Percentiles rank a stretch among this genome's conserved stretches.
Conservation (phyloP, 2,888 invertebrate genomes). For the Caenorhabditis auriculariae region DNA sequence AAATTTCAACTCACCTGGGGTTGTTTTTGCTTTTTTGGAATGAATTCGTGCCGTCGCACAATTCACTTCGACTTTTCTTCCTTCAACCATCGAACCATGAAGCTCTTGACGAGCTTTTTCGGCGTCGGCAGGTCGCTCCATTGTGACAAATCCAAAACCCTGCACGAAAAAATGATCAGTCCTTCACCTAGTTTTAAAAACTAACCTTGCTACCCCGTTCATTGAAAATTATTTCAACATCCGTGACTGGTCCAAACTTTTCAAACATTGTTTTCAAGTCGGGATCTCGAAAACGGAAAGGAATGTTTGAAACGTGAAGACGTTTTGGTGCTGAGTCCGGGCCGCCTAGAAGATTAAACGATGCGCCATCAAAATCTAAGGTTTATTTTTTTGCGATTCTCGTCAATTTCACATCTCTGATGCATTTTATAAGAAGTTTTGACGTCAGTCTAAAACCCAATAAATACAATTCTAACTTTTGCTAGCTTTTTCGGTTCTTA, state of each 20-base stretch:
- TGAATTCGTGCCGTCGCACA: slow-evolving; percentile 99
- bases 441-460: too few relatives aligned
- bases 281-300: slow-evolving; percentile 97
- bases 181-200: background rate
- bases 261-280: slow-evolving; percentile 79
- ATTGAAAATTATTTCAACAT: slow-evolving; percentile 99
- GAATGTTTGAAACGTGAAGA: slow-evolving; percentile 98
- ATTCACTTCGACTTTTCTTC: slow-evolving; percentile 98
- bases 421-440: too few relatives aligned
- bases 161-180: slow-evolving; percentile 71
- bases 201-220: slow-evolving; percentile 76
- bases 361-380: background rate
- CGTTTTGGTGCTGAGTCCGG: slow-evolving; percentile 70
- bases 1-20: slow-evolving; percentile 26
- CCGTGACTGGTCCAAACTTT: slow-evolving; percentile 98
- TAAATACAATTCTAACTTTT: too few relatives aligned
- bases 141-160: slow-evolving; percentile 99
- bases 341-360: slow-evolving; percentile 32
- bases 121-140: slow-evolving; percentile 99
- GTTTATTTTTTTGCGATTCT: background rate
- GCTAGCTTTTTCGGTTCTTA: too few relatives aligned
- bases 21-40: slow-evolving; percentile 83
- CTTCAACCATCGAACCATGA: slow-evolving; percentile 99
- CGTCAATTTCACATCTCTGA: background rate
- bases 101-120: slow-evolving; percentile 99